Base-by-base conservation (phyloP, 2,888 invertebrate genomes). In the Spatulosminthurus flaviceps region DNA sequence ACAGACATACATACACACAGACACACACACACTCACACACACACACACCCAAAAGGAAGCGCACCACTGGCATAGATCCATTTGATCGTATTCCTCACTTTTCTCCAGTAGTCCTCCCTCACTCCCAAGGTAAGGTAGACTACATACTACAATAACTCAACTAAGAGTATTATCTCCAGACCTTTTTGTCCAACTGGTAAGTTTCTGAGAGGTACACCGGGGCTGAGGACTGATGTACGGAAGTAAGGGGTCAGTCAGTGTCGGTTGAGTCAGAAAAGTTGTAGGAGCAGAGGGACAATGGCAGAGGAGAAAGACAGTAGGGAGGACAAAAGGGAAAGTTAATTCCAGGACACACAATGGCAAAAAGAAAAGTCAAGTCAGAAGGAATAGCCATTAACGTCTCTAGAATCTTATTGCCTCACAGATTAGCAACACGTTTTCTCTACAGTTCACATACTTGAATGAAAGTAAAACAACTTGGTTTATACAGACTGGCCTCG, bases 271-370 rank as follows among this genome's bases (percentile, higher is more conserved):
- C 16, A 51, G 9, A 51, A 51, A 51, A 51, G 51, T 51, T 51
- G 16, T 2, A 51, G 51, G n/a, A 51, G 5, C 51, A n/a, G n/a
- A n/a, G n/a, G n/a, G n/a, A n/a, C 5, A 28, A 51, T 29, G 71
- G 22, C 42, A 28, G 43, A 60, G 51, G 24, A 60, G 60, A 26
- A 60, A 60, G 60, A 74, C 74, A 74, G 74, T 61, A 19, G 2
- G 29, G 34, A 61, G 60, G 74, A 74, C 74, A 74, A 74, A 74
- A 21, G 21, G 74, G 61, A 74, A 74, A 74, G 61, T 74, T 74
- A 74, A 74, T 61, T 74, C 61, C 26, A 21, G n/a, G 51, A 24
- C 61, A 61, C 61, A 64, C 7, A 61, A 11, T 29, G 34, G 0
- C n/a, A 41, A 51, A 51, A n/a, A 61, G 61, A 64, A 74, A 74